phyloP scores from a whole-genome alignment of 1,140 invertebrate species.

The Zaprionus taronus region DNA sequence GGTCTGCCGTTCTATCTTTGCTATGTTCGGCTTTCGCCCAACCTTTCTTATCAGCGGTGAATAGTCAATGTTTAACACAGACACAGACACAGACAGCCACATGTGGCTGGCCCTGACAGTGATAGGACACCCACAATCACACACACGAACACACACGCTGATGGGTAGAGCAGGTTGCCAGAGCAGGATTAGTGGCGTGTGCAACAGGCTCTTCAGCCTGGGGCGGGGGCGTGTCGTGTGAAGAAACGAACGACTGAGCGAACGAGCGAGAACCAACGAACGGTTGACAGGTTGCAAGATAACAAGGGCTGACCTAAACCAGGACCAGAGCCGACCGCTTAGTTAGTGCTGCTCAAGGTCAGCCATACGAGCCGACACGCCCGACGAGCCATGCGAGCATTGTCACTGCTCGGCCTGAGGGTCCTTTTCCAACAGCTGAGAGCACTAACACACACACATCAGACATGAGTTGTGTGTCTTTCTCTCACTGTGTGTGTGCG shows the following conservation, averaged over 20 bases:
- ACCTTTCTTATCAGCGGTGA: constrained; percentile 9
- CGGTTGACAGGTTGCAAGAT: constrained; percentile 26
- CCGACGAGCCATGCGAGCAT: neutral
- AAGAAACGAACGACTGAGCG: neutral
- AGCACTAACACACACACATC: neutral
- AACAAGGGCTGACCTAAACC: constrained; percentile 32
- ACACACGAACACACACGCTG: constrained; percentile 10
- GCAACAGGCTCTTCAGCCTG: constrained; percentile 33
- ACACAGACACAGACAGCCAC: neutral
- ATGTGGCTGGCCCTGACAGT: constrained; percentile 24
- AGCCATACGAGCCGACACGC: constrained; percentile 18
- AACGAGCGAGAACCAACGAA: neutral
- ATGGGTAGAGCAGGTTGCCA: constrained; percentile 14
- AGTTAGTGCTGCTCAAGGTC: constrained; percentile 75
- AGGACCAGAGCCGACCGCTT: constrained; percentile 33
- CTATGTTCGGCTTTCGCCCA: neutral
- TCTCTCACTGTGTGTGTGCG: neutral
- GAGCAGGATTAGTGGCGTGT: constrained; percentile 38
- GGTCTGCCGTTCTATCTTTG: constrained; percentile 4
- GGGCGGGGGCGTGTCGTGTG: neutral
- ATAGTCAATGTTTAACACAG: constrained; percentile 14
- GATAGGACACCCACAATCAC: constrained; percentile 14
- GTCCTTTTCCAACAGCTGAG: constrained; percentile 14
- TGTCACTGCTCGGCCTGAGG: constrained; percentile 3
- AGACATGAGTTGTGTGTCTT: neutral